Evolutionary conservation across 2,797 vertebrate species (phyloP).

Genomic region (Pampus argenteus): DNA sequence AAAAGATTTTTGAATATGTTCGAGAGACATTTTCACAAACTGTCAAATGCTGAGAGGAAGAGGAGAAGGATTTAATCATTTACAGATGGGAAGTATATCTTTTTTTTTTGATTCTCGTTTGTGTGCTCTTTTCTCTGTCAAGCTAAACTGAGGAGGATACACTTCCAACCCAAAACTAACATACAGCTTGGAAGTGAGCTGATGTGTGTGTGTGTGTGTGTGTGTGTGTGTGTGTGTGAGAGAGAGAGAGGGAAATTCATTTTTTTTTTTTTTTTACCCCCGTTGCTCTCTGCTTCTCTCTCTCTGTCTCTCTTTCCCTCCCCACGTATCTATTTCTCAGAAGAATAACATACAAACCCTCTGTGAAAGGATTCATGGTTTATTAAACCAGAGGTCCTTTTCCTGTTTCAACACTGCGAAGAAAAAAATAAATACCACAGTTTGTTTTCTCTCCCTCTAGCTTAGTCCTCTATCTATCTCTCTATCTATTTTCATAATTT

Average conservation of each 20-base stretch:
- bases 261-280: conserved; percentile 63
- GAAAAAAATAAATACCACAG: conserved; percentile 90
- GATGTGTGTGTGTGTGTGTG: conserved; percentile 34
- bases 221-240: conserved; percentile 24
- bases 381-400: conserved; percentile 92
- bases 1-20: conserved; percentile 54
- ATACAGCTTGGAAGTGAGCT: conserved; percentile 81
- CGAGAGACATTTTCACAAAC: conserved; percentile 65
- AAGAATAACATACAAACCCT: conserved; percentile 91
- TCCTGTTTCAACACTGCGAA: conserved; percentile 89
- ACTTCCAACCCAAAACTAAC: conserved; percentile 83
- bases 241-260: conserved; percentile 61
- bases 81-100: conserved; percentile 90
- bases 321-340: conserved; percentile 77
- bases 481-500: conserved; percentile 75
- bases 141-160: conserved; percentile 68
- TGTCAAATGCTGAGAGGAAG: conserved; percentile 84
- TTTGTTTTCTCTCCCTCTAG: conserved; percentile 85
- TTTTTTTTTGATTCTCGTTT: conserved; percentile 69
- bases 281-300: conserved; percentile 55
- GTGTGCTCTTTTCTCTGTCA: conserved; percentile 55
- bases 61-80: conserved; percentile 91
- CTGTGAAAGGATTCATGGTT: conserved; percentile 94
- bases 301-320: conserved; percentile 56
- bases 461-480: conserved; percentile 66